A percentile compares a stretch with the other conserved stretches of the same genome.
phyloP scores from a whole-genome alignment of 2,797 vertebrate species.

The Oreochromis grahami region DNA sequence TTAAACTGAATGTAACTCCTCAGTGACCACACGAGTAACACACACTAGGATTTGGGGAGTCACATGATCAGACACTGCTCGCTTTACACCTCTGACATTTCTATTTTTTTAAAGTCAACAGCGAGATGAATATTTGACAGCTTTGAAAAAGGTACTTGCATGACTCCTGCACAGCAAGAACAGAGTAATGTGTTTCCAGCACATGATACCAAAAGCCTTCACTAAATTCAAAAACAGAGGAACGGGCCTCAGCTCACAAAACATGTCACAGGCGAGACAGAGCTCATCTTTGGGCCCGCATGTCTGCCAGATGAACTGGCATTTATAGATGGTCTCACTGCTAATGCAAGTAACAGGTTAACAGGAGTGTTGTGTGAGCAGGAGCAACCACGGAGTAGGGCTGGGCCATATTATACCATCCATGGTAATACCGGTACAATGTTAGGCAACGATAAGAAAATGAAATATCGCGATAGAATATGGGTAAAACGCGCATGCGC shows the following conservation, averaged over 20 bases:
- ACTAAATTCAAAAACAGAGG: neutral
- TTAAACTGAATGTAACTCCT: neutral
- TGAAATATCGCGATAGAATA: too few species aligned
- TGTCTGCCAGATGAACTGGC: neutral
- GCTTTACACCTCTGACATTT: fast-evolving
- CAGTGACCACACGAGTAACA: neutral
- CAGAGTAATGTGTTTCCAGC: fast-evolving
- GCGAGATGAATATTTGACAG: neutral
- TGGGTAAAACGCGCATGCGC: too few species aligned
- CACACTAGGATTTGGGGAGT: neutral
- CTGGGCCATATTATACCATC: too few species aligned
- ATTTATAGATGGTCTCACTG: neutral
- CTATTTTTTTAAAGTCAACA: neutral
- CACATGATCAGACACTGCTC: neutral
- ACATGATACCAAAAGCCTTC: neutral
- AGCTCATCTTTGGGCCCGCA: neutral
- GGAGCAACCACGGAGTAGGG: neutral
- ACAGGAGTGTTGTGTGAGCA: neutral
- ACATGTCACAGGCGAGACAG: neutral
- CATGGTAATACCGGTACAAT: too few species aligned
- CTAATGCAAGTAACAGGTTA: neutral
- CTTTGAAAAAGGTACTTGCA: neutral
- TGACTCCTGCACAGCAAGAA: neutral
- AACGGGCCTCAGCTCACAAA: neutral
- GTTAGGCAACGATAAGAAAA: too few species aligned